These are phyloP conservation scores for Caiman crocodilus DNA, from an alignment of 2,797 vertebrate species.

Conservation along the genomic window DNA sequence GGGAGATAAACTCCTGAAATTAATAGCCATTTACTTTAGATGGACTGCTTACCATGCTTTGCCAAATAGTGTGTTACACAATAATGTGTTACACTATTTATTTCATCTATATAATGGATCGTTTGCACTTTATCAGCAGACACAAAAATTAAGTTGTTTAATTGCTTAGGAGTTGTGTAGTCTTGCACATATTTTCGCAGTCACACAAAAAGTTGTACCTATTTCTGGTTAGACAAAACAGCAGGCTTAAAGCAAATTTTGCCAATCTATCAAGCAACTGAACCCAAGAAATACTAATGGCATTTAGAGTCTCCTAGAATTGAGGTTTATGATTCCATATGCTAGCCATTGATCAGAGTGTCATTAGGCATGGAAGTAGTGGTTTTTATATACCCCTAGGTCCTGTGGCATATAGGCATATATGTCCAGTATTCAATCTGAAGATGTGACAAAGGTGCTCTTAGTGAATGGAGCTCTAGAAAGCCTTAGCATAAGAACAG, in stretches of 20 bases:
- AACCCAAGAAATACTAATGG: constrained; percentile 33
- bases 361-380: constrained; percentile 43
- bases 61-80: not conserved
- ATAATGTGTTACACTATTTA: not conserved
- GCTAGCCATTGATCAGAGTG: constrained; percentile 44
- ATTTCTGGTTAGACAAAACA: constrained; percentile 49
- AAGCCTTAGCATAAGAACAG: too few species aligned
- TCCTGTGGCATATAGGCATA: not conserved
- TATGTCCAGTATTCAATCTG: too few species aligned
- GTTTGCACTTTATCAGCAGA: not conserved
- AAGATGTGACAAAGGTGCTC: too few species aligned
- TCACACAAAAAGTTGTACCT: constrained; percentile 18
- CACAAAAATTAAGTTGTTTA: not conserved
- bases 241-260: constrained; percentile 18
- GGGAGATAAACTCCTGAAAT: not conserved
- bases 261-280: constrained; percentile 25
- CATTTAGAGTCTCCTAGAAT: constrained; percentile 8
- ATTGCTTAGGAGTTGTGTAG: constrained; percentile 18
- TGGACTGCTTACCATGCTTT: not conserved
- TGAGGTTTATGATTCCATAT: constrained; percentile 43
- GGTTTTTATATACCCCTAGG: constrained; percentile 31
- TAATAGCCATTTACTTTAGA: not conserved
- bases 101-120: not conserved
- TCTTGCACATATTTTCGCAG: constrained; percentile 1
- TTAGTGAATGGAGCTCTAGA: too few species aligned